Conservation (phyloP, 2,113 vertebrate genomes). For the Gracilinanus agilis region DNA sequence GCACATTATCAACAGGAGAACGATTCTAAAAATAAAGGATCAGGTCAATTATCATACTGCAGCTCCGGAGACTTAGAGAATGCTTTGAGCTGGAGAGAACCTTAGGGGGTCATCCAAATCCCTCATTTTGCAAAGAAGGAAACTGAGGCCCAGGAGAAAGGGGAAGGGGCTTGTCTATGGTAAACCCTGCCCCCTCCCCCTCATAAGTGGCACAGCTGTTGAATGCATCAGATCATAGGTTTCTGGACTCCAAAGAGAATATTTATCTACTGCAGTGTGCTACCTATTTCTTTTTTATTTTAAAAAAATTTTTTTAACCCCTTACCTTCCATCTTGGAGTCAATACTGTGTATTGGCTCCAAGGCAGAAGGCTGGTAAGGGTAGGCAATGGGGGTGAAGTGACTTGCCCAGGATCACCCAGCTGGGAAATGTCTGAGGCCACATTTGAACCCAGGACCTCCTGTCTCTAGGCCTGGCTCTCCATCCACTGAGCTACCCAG, state of each 20-base stretch:
- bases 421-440: too few relatives aligned
- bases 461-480: too few relatives aligned
- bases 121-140: neutral
- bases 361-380: too few relatives aligned
- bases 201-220: neutral
- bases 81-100: neutral
- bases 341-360: too few relatives aligned
- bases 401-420: too few relatives aligned
- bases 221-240: neutral
- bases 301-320: too few relatives aligned
- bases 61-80: neutral
- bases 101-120: neutral
- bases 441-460: too few relatives aligned
- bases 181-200: neutral
- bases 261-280: neutral
- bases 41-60: slow-evolving; percentile 18
- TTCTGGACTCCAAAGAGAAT: neutral
- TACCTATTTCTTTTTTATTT: too few relatives aligned
- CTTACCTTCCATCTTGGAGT: too few relatives aligned
- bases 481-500: too few relatives aligned
- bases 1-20: slow-evolving; percentile 16
- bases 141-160: neutral
- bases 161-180: neutral
- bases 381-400: too few relatives aligned
- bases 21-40: neutral